Base-by-base conservation (phyloP, 2,797 vertebrate species). In the Malurus leucopterus region DNA sequence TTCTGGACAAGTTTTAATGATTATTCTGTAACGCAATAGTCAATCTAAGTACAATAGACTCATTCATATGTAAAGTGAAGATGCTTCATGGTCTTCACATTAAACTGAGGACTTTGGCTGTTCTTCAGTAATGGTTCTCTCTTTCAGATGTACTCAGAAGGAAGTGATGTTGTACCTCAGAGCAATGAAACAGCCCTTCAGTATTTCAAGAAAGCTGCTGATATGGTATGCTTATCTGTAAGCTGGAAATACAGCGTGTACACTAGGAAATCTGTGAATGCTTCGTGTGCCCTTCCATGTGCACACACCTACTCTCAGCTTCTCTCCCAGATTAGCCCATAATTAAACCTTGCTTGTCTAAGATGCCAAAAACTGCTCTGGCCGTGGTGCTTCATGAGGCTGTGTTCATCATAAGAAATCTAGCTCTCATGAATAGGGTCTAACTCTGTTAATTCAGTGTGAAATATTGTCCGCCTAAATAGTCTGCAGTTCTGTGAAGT, bases 131-230 rank as follows among this genome's bases (percentile, higher is more conserved):
- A 51, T 23, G 13, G 15, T 22, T 91, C 59, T 91, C 46, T 73
- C 51, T 50, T 88, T 88, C 94, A 99, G 99, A 99, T 99, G 99
- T 99, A 99, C 94, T 99, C 99, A 2, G 99, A 99, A 91, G 99
- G 99, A 94, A 99, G 99, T 54, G 98, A 99, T 91, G 98, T 97
- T 67, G 97, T 99, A 20, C 98, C 98, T 71, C 99, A 99, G 96
- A 99, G 99, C 97, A 99, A 99, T 15, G 99, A 99, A 93, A 99
- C 99, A 1, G 99, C 99, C 11, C 98, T 99, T 93, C 98, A 99
- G 91, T 99, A 99, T 96, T 99, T 99, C 91, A 99, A 99, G 95
- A 99, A 99, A 96, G 99, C 99, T 74, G 99, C 99, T 40, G 99
- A 99, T 94, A 97, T 99, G 98, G 99, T 99, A 96, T 95, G 98